A percentile compares a stretch with the other conserved stretches of the same genome.
phyloP scores from a whole-genome alignment of 2,797 vertebrate genomes.

The Cercopithecus hamlyni region DNA sequence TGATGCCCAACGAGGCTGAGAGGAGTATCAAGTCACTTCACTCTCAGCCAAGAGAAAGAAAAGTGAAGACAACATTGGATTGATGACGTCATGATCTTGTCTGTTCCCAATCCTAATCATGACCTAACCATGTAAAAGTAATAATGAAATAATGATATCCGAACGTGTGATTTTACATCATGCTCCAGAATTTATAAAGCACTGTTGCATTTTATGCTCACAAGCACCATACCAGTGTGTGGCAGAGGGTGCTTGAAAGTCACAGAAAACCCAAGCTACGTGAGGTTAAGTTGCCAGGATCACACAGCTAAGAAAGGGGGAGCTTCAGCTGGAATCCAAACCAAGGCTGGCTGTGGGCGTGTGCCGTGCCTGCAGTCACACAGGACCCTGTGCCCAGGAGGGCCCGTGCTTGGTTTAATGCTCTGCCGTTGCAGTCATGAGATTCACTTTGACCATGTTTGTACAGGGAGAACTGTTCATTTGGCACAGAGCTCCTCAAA shows the following conservation, averaged over 20 bases:
- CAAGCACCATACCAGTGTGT: neutral
- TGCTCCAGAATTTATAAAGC: neutral
- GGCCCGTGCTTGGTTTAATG: accelerated
- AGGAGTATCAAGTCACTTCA: neutral
- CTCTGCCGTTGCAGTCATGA: neutral
- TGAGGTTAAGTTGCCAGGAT: accelerated
- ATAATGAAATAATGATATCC: neutral
- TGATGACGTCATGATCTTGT: neutral
- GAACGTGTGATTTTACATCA: neutral
- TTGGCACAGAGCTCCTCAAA: neutral
- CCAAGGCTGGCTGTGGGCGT: accelerated
- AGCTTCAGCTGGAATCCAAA: neutral
- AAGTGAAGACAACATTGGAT: neutral
- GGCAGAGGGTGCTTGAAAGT: too few relatives aligned
- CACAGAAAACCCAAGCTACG: neutral
- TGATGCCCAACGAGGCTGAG: neutral
- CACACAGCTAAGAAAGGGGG: neutral
- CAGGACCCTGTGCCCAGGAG: accelerated
- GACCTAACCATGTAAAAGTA: neutral
- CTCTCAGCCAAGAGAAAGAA: neutral
- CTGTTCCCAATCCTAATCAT: neutral
- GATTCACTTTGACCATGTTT: neutral
- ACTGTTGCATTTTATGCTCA: neutral
- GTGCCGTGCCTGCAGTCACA: accelerated
- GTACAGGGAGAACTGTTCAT: neutral